Conservation (phyloP, 2,888 invertebrate genomes). For the Stenichneumon culpator region DNA sequence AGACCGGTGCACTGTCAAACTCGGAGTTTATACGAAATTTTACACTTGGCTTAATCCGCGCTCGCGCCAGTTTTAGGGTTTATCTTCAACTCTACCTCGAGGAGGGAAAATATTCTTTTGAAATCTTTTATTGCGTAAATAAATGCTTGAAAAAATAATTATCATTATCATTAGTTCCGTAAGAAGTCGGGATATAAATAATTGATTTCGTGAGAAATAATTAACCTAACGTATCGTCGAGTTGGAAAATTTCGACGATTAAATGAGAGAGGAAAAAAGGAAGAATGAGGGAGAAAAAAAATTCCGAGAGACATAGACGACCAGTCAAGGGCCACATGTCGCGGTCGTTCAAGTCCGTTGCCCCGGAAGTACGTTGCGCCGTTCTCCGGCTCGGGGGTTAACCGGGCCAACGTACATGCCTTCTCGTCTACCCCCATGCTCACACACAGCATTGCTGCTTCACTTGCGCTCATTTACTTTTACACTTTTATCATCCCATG, state of each 20-base stretch:
- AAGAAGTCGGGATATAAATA: neutral
- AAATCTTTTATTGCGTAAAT: neutral
- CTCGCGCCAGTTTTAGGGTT: neutral
- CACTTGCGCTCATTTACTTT: conserved; percentile 7
- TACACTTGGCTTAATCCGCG: conserved; percentile 11
- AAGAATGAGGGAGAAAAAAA: conserved; percentile 34
- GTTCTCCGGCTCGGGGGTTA: conserved; percentile 68
- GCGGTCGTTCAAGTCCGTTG: conserved; percentile 79
- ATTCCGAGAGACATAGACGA: conserved; percentile 51
- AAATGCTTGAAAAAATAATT: no score
- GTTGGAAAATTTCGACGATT: conserved; percentile 43
- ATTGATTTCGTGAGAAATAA: conserved; percentile 12
- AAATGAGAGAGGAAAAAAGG: conserved; percentile 24
- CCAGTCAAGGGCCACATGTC: conserved; percentile 75
- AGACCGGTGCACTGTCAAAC: conserved; percentile 39
- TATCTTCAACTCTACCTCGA: conserved; percentile 2
- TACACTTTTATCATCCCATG: neutral
- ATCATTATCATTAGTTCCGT: no score
- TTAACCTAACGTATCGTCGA: conserved; percentile 8
- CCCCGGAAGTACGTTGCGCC: conserved; percentile 79
- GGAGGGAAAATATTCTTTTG: neutral
- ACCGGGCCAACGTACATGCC: conserved; percentile 67
- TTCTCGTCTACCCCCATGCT: conserved; percentile 63
- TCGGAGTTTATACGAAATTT: conserved; percentile 52
- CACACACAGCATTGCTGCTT: conserved; percentile 23